Evolutionary conservation across 2,113 vertebrate genomes (phyloP).

Genomic region (Tyto alba): DNA sequence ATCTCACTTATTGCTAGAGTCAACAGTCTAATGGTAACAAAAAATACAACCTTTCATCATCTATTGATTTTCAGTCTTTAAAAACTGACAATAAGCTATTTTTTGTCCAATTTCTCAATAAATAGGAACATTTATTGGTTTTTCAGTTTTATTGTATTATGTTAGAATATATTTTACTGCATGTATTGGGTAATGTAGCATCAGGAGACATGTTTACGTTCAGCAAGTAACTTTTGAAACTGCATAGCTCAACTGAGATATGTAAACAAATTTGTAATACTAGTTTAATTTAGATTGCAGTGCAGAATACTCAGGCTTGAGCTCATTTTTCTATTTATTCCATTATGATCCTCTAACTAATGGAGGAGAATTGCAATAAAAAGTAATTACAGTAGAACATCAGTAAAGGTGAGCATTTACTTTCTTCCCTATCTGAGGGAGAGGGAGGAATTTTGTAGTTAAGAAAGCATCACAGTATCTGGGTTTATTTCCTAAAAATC

Average conservation of each 20-base stretch:
- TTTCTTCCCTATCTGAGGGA: not conserved
- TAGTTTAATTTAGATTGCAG: conserved; percentile 60
- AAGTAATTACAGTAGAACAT: conserved; percentile 20
- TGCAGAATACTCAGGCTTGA: conserved; percentile 14
- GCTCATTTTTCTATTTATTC: conserved; percentile 53
- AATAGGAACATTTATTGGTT: conserved; percentile 60
- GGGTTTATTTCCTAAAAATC: not conserved
- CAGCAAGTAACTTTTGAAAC: conserved; percentile 49
- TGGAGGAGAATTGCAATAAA: conserved; percentile 2
- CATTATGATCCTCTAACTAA: conserved; percentile 28
- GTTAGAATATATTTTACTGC: conserved; percentile 49
- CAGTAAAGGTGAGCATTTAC: conserved; percentile 11
- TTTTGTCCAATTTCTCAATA: conserved; percentile 67
- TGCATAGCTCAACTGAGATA: conserved; percentile 16
- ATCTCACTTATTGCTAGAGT: conserved; percentile 69
- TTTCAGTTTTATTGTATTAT: conserved; percentile 61
- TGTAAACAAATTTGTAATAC: conserved; percentile 61
- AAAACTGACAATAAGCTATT: conserved; percentile 72
- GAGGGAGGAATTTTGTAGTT: not conserved
- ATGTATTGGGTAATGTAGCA: conserved; percentile 9
- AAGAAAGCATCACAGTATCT: not conserved
- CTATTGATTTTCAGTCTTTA: conserved; percentile 72
- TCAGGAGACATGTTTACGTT: conserved; percentile 8
- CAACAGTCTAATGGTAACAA: conserved; percentile 71
- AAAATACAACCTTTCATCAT: conserved; percentile 69